Conservation (phyloP, 1,140 invertebrate species). For the Globodera rostochiensis region DNA sequence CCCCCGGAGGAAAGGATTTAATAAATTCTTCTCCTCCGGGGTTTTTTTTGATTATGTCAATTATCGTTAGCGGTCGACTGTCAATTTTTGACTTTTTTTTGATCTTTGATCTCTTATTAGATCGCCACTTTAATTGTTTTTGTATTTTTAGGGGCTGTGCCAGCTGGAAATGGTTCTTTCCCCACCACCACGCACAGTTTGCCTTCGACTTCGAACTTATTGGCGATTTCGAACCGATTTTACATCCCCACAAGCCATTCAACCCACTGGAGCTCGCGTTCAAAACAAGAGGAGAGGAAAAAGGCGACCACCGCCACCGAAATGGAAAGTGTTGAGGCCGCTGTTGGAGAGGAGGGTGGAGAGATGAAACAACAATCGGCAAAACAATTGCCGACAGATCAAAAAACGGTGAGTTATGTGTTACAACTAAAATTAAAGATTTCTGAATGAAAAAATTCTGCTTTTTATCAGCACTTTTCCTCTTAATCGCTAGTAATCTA, state of each 20-base stretch:
- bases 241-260: constrained; percentile 84
- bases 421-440: too few species aligned
- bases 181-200: constrained; percentile 99
- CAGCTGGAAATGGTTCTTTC: constrained; percentile 99
- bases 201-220: constrained; percentile 95
- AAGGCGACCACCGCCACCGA: not conserved
- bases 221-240: constrained; percentile 80
- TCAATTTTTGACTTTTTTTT: too few species aligned
- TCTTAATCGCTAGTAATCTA: too few species aligned
- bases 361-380: too few species aligned
- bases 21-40: not conserved
- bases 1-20: too few species aligned
- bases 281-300: not conserved
- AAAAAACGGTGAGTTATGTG: too few species aligned
- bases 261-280: constrained; percentile 78
- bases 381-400: too few species aligned
- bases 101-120: too few species aligned
- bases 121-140: too few species aligned
- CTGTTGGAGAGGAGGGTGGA: not conserved
- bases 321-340: not conserved
- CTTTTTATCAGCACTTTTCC: too few species aligned
- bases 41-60: constrained; percentile 22
- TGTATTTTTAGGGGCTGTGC: constrained; percentile 81
- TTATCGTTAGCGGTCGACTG: too few species aligned
- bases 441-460: too few species aligned